A percentile compares a stretch with the other conserved stretches of the same genome.
Evolutionary conservation across 2,888 invertebrate species (phyloP).

Genomic region (Pilophorus perplexus): DNA sequence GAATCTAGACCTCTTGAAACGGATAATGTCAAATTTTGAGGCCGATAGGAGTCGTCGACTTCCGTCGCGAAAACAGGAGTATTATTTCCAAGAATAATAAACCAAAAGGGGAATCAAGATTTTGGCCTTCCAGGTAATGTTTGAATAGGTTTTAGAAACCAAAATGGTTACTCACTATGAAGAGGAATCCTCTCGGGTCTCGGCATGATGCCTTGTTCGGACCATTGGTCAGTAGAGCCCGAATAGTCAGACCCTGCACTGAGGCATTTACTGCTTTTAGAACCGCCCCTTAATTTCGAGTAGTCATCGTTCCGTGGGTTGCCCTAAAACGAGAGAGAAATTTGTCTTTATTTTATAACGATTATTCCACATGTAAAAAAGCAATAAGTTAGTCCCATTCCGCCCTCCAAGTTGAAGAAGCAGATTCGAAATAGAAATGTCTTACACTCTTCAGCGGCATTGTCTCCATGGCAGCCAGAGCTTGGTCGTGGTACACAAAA

Average conservation of each 20-base stretch:
- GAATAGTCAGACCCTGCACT: slow-evolving; percentile 51
- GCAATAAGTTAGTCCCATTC: too few relatives aligned
- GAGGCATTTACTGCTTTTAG: slow-evolving; percentile 49
- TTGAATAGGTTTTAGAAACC: not conserved
- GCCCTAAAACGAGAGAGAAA: slow-evolving; percentile 41
- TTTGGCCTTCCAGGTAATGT: too few relatives aligned
- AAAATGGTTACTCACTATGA: slow-evolving; percentile 47
- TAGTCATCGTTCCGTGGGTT: slow-evolving; percentile 49
- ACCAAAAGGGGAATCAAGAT: too few relatives aligned
- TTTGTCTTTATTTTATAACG: too few relatives aligned
- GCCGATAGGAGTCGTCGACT: too few relatives aligned
- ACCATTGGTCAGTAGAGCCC: slow-evolving; percentile 49
- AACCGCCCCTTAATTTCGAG: slow-evolving; percentile 48
- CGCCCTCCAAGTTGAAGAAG: too few relatives aligned
- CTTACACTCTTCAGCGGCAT: slow-evolving; percentile 51
- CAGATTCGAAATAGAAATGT: not conserved
- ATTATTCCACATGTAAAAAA: too few relatives aligned
- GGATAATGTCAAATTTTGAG: too few relatives aligned
- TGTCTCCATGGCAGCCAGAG: slow-evolving; percentile 50
- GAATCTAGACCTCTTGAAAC: too few relatives aligned
- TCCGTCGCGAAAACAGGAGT: too few relatives aligned
- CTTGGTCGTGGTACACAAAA: slow-evolving; percentile 51
- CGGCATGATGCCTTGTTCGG: slow-evolving; percentile 47
- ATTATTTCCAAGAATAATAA: too few relatives aligned
- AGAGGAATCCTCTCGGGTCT: slow-evolving; percentile 45